Base-by-base conservation (phyloP, 2,113 vertebrate species). In the Plecturocebus donacophilus region DNA sequence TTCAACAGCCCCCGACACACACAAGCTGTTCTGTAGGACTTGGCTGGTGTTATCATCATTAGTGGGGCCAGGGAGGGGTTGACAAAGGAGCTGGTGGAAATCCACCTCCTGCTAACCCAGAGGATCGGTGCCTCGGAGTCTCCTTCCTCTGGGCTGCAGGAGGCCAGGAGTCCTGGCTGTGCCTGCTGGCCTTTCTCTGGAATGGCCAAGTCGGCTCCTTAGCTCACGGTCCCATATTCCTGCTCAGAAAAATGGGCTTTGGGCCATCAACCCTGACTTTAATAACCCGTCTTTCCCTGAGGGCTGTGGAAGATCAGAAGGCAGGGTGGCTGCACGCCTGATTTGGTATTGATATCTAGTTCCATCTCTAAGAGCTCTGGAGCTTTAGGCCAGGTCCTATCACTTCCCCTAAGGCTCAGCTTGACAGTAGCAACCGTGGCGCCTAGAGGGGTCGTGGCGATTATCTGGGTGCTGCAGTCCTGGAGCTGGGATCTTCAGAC, bases 391-490 rank as follows among this genome's bases (percentile, higher is more conserved):
- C n/a, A 23, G 9, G 8, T 76, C 68, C 16, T 12, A 64, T 38
- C 70, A 42, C 38, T 32, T 30, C 49, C 35, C 61, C 2, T 64
- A 4, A 45, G 11, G 66, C 23, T 32, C 40, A 0, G 25, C 35
- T 71, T 79, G n/a, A 17, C 35, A n/a, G 10, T 14, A 64, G 61
- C 61, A 64, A 30, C 27, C 14, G 61, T 64, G 27, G 61, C 30
- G 30, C 27, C 61, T 64, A 32, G 61, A 19, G 17, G 68, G 3
- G 16, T 14, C 3, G 5, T 14, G n/a, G 42, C 35, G 61, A 20
- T 13, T 2, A 7, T 16, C 14, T 3, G 27, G 85, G 16, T 6
- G 17, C 71, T 9, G 3, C 11, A n/a, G 19, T 21, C 2, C 7
- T 3, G 19, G 7, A 30, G 8, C 30, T 17, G 61, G 52, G 45